Evolutionary conservation across 1,140 invertebrate species (phyloP).

Genomic region (Bombus difficillimus): DNA sequence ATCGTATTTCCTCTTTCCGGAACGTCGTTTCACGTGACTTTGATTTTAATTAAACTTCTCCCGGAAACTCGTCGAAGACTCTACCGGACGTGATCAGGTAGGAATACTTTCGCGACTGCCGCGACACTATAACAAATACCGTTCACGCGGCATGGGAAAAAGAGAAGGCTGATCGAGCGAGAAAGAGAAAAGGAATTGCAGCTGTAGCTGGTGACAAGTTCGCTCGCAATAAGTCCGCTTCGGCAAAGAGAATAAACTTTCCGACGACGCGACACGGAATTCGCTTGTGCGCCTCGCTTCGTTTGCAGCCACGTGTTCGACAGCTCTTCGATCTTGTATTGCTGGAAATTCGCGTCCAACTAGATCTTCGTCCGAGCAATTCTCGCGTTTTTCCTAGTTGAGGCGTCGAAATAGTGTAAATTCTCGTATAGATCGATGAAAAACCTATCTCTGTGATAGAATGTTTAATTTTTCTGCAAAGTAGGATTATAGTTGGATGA

Average conservation of each 20-base stretch:
- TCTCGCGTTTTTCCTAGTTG: background rate
- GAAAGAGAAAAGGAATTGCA: background rate
- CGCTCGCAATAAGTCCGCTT: slow-evolving; percentile 35
- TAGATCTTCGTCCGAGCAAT: background rate
- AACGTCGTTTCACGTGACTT: slow-evolving; percentile 43
- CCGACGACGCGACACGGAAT: slow-evolving; percentile 11
- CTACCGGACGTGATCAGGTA: slow-evolving; percentile 39
- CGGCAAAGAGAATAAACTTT: slow-evolving; percentile 38
- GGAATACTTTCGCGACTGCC: slow-evolving; percentile 37
- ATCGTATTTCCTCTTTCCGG: slow-evolving; percentile 27
- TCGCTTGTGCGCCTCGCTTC: background rate
- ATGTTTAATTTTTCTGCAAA: no score
- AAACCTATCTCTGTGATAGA: no score
- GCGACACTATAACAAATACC: slow-evolving; percentile 41
- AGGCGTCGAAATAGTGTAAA: no score
- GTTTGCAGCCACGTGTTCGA: background rate
- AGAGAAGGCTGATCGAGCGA: background rate
- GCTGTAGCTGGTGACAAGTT: slow-evolving; percentile 24
- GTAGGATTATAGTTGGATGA: no score
- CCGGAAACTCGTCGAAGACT: slow-evolving; percentile 34
- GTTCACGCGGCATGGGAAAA: background rate
- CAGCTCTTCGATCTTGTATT: slow-evolving; percentile 34
- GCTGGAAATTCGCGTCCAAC: background rate
- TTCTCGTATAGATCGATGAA: no score
- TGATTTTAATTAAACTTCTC: slow-evolving; percentile 52